Evolutionary conservation across 2,797 vertebrate species (phyloP), one percentile per base, ranked within the genome.

Genomic region (Halcyon badia): DNA sequence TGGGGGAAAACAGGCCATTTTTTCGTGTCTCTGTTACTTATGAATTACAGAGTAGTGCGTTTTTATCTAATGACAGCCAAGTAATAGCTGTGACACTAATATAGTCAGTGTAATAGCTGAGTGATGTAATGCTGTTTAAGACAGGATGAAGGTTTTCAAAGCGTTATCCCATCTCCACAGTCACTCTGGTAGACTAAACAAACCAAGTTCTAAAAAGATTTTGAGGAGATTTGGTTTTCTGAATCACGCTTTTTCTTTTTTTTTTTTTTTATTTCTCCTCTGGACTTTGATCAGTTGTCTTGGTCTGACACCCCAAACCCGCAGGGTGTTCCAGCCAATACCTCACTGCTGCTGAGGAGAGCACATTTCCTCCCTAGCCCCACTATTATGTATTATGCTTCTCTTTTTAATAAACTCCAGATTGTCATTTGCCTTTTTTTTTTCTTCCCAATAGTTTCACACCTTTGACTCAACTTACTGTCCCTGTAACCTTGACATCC

Each of bases 181-280:
- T 80, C 46, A 42, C 22, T 84, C 30, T 35, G 72, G 14, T 39
- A 95, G 88, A 82, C 57, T 81, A 89, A 88, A 94, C 57, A 94
- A 91, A 62, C 46, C 41, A 48, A 76, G 14, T 66, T 58, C 58
- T 87, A 75, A 54, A 33, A n/a, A 9, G 0, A 4, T 41, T 73
- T 73, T 64, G 31, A 6, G 3, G 33, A 20, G 31, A 26, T 69
- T 82, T 86, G 76, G 17, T 58, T 86, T 94, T 81, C 72, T 85
- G 57, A 90, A 44, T 26, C 21, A 35, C 7, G 68, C 9, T 68
- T 25, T 28, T 16, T 39, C 58, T 37, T 22, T 26, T 21, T 39
- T 64, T 37, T 24, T 16, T 44, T 64, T 37, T 22, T 26, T 15
- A 44, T 42, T 77, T 56, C 37, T 86, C 68, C 18, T 88, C 30